Conservation (phyloP, 2,113 vertebrate species). For the Chaetodon trifascialis region DNA sequence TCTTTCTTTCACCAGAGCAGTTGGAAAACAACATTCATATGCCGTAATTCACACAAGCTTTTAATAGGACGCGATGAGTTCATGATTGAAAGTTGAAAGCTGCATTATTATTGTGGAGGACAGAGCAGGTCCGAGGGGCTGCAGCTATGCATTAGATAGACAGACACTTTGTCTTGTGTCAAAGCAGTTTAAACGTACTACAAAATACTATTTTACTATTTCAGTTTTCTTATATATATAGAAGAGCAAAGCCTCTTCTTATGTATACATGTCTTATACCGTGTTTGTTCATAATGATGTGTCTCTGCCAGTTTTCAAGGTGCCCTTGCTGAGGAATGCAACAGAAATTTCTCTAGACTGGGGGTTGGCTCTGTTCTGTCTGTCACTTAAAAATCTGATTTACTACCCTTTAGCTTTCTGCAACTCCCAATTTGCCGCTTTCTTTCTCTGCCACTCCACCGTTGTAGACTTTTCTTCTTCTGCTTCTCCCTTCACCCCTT, state of each 20-base stretch:
- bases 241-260: constrained; percentile 15
- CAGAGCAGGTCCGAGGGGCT: background rate
- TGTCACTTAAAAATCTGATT: constrained; percentile 69
- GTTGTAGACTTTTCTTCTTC: constrained; percentile 26
- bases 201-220: background rate
- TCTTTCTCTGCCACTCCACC: constrained; percentile 16
- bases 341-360: constrained; percentile 43
- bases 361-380: constrained; percentile 47
- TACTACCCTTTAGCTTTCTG: constrained; percentile 60
- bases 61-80: constrained; percentile 72
- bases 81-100: constrained; percentile 56
- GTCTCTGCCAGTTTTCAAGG: constrained; percentile 73
- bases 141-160: background rate
- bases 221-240: constrained; percentile 2
- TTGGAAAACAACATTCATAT: constrained; percentile 65
- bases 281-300: constrained; percentile 28
- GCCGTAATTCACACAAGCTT: constrained; percentile 56
- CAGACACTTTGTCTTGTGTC: background rate
- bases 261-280: constrained; percentile 30
- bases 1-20: constrained; percentile 53
- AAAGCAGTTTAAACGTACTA: background rate
- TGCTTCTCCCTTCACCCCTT: background rate
- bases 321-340: constrained; percentile 74
- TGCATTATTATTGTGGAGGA: constrained; percentile 29
- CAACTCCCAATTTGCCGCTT: constrained; percentile 51